Conservation (phyloP, 2,888 invertebrate genomes). For the Sphaerophoria rueppellii region DNA sequence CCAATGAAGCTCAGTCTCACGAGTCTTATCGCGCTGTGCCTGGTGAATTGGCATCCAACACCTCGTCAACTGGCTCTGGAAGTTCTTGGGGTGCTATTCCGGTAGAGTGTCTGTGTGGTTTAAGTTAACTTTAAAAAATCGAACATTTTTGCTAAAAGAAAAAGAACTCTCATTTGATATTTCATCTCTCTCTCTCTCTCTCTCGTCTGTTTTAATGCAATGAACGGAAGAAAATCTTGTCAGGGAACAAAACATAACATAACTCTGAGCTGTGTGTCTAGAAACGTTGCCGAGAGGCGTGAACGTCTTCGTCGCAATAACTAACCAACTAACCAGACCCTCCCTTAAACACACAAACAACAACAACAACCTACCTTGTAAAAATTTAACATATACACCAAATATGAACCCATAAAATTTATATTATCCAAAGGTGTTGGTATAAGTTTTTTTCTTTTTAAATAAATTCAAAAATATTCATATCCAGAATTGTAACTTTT, state of each 20-base stretch:
- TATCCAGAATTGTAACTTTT: constrained; percentile 6
- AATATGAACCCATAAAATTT: constrained; percentile 18
- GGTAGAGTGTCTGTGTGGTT: constrained; percentile 80
- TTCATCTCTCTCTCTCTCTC: constrained; percentile 49
- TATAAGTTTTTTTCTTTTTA: constrained; percentile 35
- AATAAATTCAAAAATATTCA: constrained; percentile 37
- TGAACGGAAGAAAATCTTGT: constrained; percentile 32
- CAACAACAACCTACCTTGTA: constrained; percentile 48
- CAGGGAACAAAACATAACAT: constrained; percentile 29
- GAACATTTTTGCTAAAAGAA: constrained; percentile 11
- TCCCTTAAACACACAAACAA: constrained; percentile 24
- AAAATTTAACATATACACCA: constrained; percentile 46
- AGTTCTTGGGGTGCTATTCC: constrained; percentile 80
- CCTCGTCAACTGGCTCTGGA: constrained; percentile 55
- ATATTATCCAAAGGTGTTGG: constrained; percentile 59
- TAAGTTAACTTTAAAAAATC: constrained; percentile 61
- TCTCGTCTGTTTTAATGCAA: constrained; percentile 18
- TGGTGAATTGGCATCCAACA: constrained; percentile 69
- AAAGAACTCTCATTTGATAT: constrained; percentile 26
- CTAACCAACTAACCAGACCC: constrained; percentile 65
- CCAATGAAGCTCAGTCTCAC: constrained; percentile 76
- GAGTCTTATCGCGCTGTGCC: constrained; percentile 83
- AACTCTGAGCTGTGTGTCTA: constrained; percentile 53
- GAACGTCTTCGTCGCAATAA: constrained; percentile 48
- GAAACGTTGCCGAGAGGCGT: not conserved